Percentiles rank a stretch among this genome's conserved stretches.
Conservation (phyloP, 1,140 invertebrate genomes). For the Temnothorax curvispinosus region DNA sequence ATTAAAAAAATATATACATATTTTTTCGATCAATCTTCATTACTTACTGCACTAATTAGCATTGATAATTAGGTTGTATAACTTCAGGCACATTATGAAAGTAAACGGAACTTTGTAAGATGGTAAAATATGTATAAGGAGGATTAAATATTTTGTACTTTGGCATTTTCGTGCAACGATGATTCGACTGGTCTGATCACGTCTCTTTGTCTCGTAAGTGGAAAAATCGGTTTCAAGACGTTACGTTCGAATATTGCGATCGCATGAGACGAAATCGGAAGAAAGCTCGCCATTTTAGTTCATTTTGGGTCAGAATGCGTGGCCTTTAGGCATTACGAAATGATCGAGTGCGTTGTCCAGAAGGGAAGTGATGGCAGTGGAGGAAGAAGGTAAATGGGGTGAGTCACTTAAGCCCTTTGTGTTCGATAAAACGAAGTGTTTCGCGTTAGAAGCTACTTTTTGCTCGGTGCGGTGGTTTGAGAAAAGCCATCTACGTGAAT, state of each 20-base stretch:
- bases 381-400: not conserved
- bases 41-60: not conserved
- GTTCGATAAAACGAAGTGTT: constrained; percentile 55
- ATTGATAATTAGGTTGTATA: not conserved
- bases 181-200: not conserved
- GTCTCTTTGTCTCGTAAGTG: constrained; percentile 1
- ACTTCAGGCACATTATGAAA: not conserved
- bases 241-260: constrained; percentile 12
- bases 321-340: constrained; percentile 20
- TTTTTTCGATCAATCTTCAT: not conserved
- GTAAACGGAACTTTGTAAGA: not conserved
- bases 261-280: not conserved
- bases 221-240: constrained; percentile 11
- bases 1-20: not conserved
- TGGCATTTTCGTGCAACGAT: not conserved
- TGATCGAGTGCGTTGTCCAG: not conserved
- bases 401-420: constrained; percentile 61
- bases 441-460: constrained; percentile 14
- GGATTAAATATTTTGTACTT: not conserved
- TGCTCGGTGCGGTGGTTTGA: not conserved
- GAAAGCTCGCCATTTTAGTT: not conserved
- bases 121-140: too few species aligned
- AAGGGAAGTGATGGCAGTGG: not conserved
- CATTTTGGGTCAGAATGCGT: not conserved
- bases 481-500: constrained; percentile 43